Evolutionary conservation across 2,888 invertebrate species (phyloP).

Genomic region (Meteorus colon): DNA sequence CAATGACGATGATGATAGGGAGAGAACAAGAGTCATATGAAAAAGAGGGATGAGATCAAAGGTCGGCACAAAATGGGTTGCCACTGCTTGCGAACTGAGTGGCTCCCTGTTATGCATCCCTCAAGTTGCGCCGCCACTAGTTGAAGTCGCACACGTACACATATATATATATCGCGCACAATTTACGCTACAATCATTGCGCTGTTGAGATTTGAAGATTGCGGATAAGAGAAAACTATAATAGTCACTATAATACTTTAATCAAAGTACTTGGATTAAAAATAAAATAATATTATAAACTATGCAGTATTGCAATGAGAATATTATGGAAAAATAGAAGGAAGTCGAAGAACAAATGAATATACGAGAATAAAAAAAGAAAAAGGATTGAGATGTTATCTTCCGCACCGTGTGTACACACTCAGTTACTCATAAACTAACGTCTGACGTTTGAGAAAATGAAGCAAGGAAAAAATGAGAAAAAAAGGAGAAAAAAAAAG

Average conservation of each 20-base stretch:
- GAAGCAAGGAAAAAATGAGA: constrained; percentile 6
- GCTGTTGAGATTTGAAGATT: constrained; percentile 8
- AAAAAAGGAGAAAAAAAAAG: constrained; percentile 15
- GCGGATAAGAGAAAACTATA: background rate
- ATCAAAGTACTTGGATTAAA: too few species aligned
- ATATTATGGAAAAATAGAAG: background rate
- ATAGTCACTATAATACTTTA: too few species aligned
- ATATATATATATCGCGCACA: background rate
- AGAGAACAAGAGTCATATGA: background rate
- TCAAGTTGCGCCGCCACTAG: background rate
- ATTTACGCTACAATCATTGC: constrained; percentile 17
- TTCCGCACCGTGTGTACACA: background rate
- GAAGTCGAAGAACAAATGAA: background rate
- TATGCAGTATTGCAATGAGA: too few species aligned
- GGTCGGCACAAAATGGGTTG: constrained; percentile 8
- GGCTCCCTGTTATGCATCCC: constrained; percentile 1
- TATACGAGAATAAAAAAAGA: background rate
- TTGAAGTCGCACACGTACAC: background rate
- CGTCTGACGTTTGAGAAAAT: constrained; percentile 23
- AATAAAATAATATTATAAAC: too few species aligned
- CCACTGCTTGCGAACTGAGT: background rate
- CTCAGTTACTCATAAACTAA: background rate
- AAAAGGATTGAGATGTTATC: background rate
- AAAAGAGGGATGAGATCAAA: background rate
- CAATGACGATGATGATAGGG: background rate